These are phyloP conservation scores for Oceanodroma leucorhoa DNA, from an alignment of 2,797 vertebrate genomes.

Conservation along the genomic window DNA sequence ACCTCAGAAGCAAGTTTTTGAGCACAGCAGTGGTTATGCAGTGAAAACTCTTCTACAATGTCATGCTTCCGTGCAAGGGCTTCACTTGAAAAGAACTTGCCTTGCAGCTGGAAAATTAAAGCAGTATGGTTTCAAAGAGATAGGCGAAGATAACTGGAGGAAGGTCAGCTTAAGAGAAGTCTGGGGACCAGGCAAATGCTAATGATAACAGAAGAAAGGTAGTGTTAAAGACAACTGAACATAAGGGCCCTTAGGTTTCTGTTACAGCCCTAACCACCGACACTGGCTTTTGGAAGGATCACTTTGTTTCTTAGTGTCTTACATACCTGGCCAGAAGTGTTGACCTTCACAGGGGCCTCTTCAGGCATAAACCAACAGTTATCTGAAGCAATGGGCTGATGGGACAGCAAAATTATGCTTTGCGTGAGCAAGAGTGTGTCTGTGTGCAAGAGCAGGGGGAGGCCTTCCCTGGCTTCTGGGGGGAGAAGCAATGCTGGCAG, in stretches of 20 bases:
- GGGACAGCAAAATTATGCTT: background rate
- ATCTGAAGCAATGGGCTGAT: background rate
- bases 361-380: background rate
- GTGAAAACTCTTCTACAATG: background rate
- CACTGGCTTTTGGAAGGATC: background rate
- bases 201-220: background rate
- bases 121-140: background rate
- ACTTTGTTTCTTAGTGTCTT: background rate
- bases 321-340: background rate
- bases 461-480: background rate
- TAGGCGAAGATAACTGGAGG: background rate
- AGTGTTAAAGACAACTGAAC: background rate
- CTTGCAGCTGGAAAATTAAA: background rate
- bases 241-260: background rate
- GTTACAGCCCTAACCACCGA: background rate
- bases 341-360: background rate
- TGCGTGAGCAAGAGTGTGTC: background rate
- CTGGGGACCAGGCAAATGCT: background rate
- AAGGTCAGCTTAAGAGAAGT: background rate
- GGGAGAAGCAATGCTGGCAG: background rate
- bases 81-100: background rate
- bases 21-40: background rate
- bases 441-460: background rate
- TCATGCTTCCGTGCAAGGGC: background rate
- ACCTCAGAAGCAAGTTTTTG: background rate